Conservation (phyloP, 2,888 invertebrate species). For the Iselma pallidipennis region DNA sequence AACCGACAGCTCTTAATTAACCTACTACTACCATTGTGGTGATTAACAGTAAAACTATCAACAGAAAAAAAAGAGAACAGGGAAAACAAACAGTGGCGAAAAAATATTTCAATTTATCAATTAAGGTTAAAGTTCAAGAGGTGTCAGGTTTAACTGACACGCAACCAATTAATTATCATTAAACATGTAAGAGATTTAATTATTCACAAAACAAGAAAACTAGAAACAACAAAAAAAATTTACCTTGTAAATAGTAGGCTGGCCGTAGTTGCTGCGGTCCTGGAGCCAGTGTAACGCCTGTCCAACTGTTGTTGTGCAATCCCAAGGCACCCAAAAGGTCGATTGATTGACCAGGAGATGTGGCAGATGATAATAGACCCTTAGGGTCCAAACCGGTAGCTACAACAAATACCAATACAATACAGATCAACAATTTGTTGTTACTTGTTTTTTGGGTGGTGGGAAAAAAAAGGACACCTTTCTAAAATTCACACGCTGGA, state of each 20-base stretch:
- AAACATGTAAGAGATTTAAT: too few species aligned
- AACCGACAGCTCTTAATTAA: conserved; percentile 25
- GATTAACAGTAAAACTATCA: too few species aligned
- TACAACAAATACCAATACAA: conserved; percentile 59
- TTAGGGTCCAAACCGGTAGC: conserved; percentile 63
- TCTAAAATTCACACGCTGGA: background rate
- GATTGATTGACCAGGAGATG: conserved; percentile 59
- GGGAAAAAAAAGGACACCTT: background rate
- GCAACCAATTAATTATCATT: background rate
- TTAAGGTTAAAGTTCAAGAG: conserved; percentile 3
- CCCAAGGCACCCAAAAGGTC: conserved; percentile 80
- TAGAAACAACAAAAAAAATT: too few species aligned
- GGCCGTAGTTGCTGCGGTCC: conserved; percentile 70
- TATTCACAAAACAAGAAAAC: too few species aligned
- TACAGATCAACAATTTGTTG: too few species aligned
- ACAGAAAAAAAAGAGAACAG: too few species aligned
- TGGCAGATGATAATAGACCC: conserved; percentile 49
- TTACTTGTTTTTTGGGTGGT: too few species aligned
- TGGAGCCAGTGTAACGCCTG: conserved; percentile 68
- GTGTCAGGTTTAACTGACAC: too few species aligned
- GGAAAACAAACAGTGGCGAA: conserved; percentile 4
- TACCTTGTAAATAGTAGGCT: conserved; percentile 77
- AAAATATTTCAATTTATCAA: conserved; percentile 3
- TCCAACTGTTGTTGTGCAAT: conserved; percentile 74
- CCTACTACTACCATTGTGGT: background rate